phyloP scores from a whole-genome alignment of 2,113 vertebrate species.

The Leptobrachium ailaonicum region DNA sequence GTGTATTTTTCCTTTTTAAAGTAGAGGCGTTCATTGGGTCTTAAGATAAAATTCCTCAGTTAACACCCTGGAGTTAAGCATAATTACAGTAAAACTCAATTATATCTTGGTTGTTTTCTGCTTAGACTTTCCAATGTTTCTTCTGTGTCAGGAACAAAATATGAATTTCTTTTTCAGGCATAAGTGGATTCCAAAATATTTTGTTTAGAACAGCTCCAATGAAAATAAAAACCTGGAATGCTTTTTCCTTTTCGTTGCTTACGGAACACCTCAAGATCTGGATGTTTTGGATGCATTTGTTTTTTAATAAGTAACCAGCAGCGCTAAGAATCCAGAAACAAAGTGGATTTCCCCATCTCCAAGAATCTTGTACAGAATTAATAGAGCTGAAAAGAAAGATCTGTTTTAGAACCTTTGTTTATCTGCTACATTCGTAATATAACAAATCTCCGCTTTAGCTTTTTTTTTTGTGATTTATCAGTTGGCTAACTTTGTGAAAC shows the following conservation, averaged over 20 bases:
- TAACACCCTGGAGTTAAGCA: neutral
- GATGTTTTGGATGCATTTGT: constrained; percentile 41
- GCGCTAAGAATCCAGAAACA: constrained; percentile 33
- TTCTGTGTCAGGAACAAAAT: constrained; percentile 46
- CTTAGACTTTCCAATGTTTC: constrained; percentile 26
- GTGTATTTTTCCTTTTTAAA: too few species aligned
- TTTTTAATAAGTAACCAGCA: constrained; percentile 29
- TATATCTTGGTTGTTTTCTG: neutral
- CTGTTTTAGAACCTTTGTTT: constrained; percentile 21
- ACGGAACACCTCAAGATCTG: constrained; percentile 42
- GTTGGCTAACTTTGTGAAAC: constrained; percentile 15
- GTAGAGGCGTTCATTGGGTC: neutral
- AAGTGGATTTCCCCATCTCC: constrained; percentile 28
- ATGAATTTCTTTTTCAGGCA: constrained; percentile 49
- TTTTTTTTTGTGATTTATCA: constrained; percentile 18
- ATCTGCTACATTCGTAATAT: constrained; percentile 20
- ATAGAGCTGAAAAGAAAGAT: constrained; percentile 42
- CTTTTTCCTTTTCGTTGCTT: constrained; percentile 41
- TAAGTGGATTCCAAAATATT: constrained; percentile 51
- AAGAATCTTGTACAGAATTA: constrained; percentile 47
- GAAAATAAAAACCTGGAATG: constrained; percentile 37
- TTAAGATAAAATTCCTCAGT: neutral
- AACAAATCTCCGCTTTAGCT: constrained; percentile 26
- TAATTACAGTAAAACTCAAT: neutral
- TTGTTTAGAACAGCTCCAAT: constrained; percentile 48